These are phyloP conservation scores for Philaenus spumarius DNA, from an alignment of 1,140 invertebrate genomes.

Conservation along the genomic window DNA sequence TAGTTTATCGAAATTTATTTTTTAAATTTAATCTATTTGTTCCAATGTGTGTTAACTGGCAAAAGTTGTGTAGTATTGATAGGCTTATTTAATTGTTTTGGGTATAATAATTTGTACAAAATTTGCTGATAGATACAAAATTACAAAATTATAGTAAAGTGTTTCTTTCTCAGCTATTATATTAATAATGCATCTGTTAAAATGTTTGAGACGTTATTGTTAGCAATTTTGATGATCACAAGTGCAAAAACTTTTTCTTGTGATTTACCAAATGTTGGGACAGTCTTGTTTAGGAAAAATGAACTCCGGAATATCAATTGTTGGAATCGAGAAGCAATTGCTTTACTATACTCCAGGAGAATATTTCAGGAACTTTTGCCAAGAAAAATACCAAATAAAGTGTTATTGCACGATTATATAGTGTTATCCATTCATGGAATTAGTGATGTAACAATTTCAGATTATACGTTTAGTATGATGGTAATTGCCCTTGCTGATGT, in stretches of 20 bases:
- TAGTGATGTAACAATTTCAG: slow-evolving; percentile 1
- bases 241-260: neutral
- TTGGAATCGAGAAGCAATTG: slow-evolving; percentile 19
- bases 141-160: neutral
- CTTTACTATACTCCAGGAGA: slow-evolving; percentile 18
- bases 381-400: slow-evolving; percentile 4
- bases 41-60: no score
- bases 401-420: slow-evolving; percentile 17
- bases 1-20: no score
- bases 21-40: no score
- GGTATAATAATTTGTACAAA: no score
- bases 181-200: no score
- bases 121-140: neutral
- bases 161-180: neutral
- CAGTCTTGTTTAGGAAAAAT: slow-evolving; percentile 15
- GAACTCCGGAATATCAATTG: slow-evolving; percentile 11
- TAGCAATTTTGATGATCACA: no score
- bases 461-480: neutral
- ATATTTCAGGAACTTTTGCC: slow-evolving; percentile 23
- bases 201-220: no score
- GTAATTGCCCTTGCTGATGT: slow-evolving; percentile 17
- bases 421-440: slow-evolving; percentile 5
- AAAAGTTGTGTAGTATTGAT: no score
- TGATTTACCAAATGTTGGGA: slow-evolving; percentile 14
- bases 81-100: no score